Percentiles rank a stretch among this genome's conserved stretches.
Conservation (phyloP, 2,888 invertebrate genomes). For the Andrena praecox region DNA sequence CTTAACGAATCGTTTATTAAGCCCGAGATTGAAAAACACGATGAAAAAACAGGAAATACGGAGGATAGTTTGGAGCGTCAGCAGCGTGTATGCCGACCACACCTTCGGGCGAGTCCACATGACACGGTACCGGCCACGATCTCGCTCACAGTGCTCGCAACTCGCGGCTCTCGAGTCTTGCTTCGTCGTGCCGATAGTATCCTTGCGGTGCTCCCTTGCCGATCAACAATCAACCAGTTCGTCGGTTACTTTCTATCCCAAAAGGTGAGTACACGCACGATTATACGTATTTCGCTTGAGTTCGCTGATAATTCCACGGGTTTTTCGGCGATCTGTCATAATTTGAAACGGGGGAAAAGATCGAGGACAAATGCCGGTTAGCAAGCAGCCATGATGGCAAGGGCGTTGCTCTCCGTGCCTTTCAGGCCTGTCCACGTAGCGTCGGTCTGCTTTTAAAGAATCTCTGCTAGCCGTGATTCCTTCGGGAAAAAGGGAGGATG, state of each 20-base stretch:
- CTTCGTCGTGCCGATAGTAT: conserved; percentile 73
- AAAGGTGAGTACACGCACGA: conserved; percentile 67
- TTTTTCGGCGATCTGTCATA: conserved; percentile 49
- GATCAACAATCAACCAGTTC: conserved; percentile 62
- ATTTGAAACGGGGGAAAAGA: conserved; percentile 32
- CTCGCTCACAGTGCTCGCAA: conserved; percentile 80
- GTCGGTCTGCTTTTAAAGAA: conserved; percentile 11
- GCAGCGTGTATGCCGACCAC: conserved; percentile 63
- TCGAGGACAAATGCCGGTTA: conserved; percentile 59
- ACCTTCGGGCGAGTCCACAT: conserved; percentile 77
- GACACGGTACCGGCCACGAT: conserved; percentile 78
- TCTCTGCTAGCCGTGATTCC: background rate
- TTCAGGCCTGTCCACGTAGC: conserved; percentile 30
- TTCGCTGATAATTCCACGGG: conserved; percentile 6
- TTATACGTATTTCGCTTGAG: background rate
- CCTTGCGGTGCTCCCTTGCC: conserved; percentile 68
- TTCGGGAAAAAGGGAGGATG: background rate
- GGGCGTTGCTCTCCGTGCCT: conserved; percentile 79
- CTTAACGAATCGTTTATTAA: background rate
- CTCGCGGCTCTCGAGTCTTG: conserved; percentile 78
- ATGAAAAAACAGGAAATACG: conserved; percentile 18
- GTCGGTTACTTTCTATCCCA: conserved; percentile 55
- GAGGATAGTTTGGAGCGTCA: conserved; percentile 14
- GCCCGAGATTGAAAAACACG: conserved; percentile 6
- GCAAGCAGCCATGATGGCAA: conserved; percentile 78